Base-by-base conservation (phyloP, 1,140 invertebrate species). In the Chionoecetes opilio region DNA sequence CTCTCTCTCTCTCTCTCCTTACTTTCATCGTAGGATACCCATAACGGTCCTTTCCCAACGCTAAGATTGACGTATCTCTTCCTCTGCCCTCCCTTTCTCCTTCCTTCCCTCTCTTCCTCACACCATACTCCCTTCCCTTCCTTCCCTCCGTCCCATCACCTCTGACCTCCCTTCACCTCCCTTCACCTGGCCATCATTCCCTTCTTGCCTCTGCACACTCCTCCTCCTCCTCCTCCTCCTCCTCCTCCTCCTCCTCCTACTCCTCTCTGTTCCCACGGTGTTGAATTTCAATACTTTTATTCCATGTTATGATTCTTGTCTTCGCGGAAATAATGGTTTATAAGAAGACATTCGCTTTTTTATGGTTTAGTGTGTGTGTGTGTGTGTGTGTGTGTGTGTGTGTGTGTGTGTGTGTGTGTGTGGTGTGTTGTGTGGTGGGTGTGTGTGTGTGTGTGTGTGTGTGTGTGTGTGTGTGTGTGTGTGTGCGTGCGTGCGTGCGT, bases 301-400 rank as follows among this genome's bases (percentile, higher is more conserved):
- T 75, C 6, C 63, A n/a, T 21, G 63, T n/a, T n/a, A 75, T 21
- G n/a, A 75, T 75, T 75, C 11, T n/a, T 75, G n/a, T 75, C 11
- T 17, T 26, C n/a, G 26, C n/a, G 11, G 21, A 53, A 53, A 53
- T 75, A 75, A 75, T 75, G 63, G 1, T 75, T 6, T 11, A 75
- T 75, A 26, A 75, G 21, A 75, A n/a, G n/a, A 75, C 63, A 17
- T 75, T 75, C n/a, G 21, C 9, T 53, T 26, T 75, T n/a, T 75
- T 75, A n/a, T 75, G 63, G 21, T 75, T 75, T 75, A 75, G 26
- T 75, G 63, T n/a, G 63, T 75, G 63, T 75, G 63, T 75, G 63
- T 75, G 63, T 75, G 63, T 75, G 63, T 75, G 63, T 75, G 63
- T 75, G 63, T 75, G 63, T 75, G 63, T 75, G 63, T 75, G 63